Percentiles rank a stretch among this genome's conserved stretches.
Evolutionary conservation across 2,888 invertebrate species (phyloP).

Genomic region (Macrophya annulata): DNA sequence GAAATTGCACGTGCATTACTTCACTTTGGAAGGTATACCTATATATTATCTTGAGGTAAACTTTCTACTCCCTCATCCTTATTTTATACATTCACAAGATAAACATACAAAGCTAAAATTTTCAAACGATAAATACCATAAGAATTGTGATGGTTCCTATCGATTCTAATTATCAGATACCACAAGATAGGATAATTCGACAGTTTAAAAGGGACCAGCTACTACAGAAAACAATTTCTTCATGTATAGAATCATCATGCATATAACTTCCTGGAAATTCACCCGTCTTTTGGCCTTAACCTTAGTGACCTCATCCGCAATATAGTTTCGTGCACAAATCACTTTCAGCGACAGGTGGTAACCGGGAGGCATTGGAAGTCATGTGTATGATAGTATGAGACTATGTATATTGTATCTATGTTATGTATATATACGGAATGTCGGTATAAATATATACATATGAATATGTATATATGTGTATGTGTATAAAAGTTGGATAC

Average conservation of each 20-base stretch:
- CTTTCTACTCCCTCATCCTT: neutral
- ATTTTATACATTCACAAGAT: neutral
- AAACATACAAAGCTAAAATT: neutral
- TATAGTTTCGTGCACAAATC: slow-evolving; percentile 64
- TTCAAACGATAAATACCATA: neutral
- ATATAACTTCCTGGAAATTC: slow-evolving; percentile 44
- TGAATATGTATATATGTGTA: neutral
- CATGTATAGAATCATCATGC: slow-evolving; percentile 11
- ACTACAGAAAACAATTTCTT: neutral
- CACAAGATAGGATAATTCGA: neutral
- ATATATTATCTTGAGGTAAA: neutral
- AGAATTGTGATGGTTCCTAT: neutral
- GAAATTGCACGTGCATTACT: slow-evolving; percentile 42
- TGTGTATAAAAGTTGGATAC: slow-evolving; percentile 34
- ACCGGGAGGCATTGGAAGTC: slow-evolving; percentile 39
- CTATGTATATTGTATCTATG: neutral
- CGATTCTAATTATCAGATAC: neutral
- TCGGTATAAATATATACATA: neutral
- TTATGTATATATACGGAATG: slow-evolving; percentile 2
- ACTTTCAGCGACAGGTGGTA: slow-evolving; percentile 54
- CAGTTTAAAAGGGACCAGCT: neutral
- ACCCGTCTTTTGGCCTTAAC: slow-evolving; percentile 22
- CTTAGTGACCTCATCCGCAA: slow-evolving; percentile 40
- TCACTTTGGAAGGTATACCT: neutral
- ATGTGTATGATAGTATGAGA: neutral